Evolutionary conservation across 2,888 invertebrate species (phyloP), one percentile per base, ranked within the genome.

Genomic region (Parthenolecanium corni): DNA sequence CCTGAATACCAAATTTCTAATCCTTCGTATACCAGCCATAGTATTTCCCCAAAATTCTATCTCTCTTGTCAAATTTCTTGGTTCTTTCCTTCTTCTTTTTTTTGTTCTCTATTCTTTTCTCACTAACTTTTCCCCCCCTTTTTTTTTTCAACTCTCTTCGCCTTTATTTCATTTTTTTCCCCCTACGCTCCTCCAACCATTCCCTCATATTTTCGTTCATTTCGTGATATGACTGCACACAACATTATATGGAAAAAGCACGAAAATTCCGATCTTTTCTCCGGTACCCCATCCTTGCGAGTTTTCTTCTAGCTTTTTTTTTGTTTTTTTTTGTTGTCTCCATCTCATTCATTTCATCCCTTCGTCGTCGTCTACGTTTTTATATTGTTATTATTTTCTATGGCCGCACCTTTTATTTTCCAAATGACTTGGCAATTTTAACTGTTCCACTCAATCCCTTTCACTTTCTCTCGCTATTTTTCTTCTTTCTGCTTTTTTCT

Each of bases 391-490:
- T 61, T 61, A 61, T 61, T 61, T 51, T 61, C 51, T 23, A 36
- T 40, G 61, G 61, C 49, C 51, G 38, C 49, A 61, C 61, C 61
- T 61, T 61, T 61, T 61, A 61, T 61, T 61, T 61, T 61, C 61
- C 47, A 61, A 61, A 61, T 61, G 61, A 61, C 51, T 61, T 61
- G 36, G 61, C 61, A 61, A 61, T 57, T 57, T 46, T 57, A 57
- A 23, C 31, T 44, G 6, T 57, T 14, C 44, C 42, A 12, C 18
- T 9, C 18, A 31, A 16, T n/a, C 25, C 25, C 31, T 42, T 47
- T 24, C 44, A n/a, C 16, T 46, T 47, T 58, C 20, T 23, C 23
- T 21, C 31, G 14, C 23, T 21, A 5, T 49, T 49, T 6, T 21
- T 49, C 21, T 21, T 49, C 21, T 21, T 49, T 21, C 23, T 2